Conservation (phyloP, 2,113 vertebrate genomes). For the Eudyptes chrysolophus region DNA sequence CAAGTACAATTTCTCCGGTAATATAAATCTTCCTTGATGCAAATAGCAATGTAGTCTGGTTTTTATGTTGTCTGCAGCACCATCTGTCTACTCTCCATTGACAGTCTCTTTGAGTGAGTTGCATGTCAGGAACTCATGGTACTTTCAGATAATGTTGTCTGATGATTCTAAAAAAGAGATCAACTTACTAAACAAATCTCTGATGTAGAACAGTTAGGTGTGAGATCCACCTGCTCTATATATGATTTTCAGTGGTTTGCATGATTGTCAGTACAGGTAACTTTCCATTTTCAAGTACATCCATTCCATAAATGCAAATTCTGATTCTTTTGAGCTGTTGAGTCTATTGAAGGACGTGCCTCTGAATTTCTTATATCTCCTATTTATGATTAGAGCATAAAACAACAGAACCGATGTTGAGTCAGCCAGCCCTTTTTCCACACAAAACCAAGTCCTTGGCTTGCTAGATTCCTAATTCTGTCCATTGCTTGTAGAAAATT, state of each 20-base stretch:
- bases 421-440: neutral
- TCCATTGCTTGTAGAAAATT: neutral
- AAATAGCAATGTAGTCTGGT: neutral
- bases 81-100: neutral
- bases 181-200: neutral
- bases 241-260: neutral
- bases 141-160: neutral
- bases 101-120: neutral
- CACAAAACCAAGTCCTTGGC: neutral
- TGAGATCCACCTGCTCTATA: neutral
- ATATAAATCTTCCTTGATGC: constrained; percentile 12
- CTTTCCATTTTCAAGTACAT: neutral
- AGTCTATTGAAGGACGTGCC: neutral
- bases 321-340: neutral
- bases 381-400: neutral
- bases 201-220: neutral
- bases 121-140: fast-evolving
- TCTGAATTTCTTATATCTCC: neutral
- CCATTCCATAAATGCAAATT: neutral
- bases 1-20: constrained; percentile 92
- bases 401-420: neutral
- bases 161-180: neutral
- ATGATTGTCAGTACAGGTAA: neutral
- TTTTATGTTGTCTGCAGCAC: neutral
- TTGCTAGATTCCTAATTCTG: neutral